Evolutionary conservation across 2,888 invertebrate species (phyloP).

Genomic region (Dynastes grantii): DNA sequence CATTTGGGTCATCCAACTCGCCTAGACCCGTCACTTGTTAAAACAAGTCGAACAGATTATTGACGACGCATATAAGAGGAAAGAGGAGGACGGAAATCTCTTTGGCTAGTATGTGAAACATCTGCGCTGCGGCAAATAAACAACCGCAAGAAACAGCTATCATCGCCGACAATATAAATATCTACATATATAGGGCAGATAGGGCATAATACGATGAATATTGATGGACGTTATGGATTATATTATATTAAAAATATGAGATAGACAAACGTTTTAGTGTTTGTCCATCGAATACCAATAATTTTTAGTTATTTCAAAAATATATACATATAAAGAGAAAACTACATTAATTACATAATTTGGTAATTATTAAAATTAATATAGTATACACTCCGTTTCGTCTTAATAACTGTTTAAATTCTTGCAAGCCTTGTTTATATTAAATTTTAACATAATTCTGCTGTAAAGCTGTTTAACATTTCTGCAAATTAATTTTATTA

Average conservation of each 20-base stretch:
- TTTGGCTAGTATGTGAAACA: constrained; percentile 43
- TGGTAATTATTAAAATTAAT: no score
- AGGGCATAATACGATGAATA: constrained; percentile 3
- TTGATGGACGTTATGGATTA: neutral
- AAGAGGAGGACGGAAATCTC: constrained; percentile 34
- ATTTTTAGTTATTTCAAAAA: no score
- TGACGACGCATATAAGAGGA: constrained; percentile 16
- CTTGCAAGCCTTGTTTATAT: no score
- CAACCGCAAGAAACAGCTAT: constrained; percentile 43
- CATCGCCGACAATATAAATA: constrained; percentile 12
- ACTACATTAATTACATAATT: no score
- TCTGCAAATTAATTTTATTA: no score
- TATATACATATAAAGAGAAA: no score
- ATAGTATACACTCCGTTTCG: no score
- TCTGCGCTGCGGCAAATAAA: constrained; percentile 40
- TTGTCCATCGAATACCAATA: no score
- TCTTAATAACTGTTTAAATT: no score
- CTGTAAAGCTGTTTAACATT: no score
- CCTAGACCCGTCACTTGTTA: constrained; percentile 46
- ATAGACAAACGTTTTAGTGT: no score
- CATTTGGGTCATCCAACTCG: constrained; percentile 52
- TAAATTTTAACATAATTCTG: no score
- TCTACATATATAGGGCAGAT: constrained; percentile 30
- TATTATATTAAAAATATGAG: neutral
- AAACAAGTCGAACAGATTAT: constrained; percentile 41